Conservation (phyloP, 2,888 invertebrate genomes). For the Calameuta filiformis region DNA sequence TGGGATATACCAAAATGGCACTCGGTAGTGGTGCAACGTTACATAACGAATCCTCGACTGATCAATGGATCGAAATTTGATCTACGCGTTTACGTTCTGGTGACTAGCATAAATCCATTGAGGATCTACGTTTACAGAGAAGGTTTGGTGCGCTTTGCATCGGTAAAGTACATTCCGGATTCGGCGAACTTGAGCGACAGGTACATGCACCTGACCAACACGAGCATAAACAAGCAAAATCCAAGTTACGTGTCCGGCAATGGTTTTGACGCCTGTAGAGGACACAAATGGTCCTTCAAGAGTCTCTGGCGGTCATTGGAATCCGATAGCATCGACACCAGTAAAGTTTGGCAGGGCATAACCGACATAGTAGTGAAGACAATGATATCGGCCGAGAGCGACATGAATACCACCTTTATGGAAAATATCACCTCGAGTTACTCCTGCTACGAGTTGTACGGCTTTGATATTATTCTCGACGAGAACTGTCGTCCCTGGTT, state of each 20-base stretch:
- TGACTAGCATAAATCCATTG: constrained; percentile 93
- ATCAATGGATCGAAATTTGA: constrained; percentile 97
- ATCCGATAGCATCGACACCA: constrained; percentile 77
- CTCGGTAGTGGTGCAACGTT: constrained; percentile 89
- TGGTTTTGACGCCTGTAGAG: constrained; percentile 88
- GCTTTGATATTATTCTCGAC: constrained; percentile 92
- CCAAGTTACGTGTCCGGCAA: constrained; percentile 87
- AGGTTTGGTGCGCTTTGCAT: constrained; percentile 93
- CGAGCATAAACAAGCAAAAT: constrained; percentile 87
- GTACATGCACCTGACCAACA: constrained; percentile 90
- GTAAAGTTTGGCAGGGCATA: constrained; percentile 80
- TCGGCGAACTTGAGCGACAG: constrained; percentile 79
- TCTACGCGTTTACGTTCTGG: constrained; percentile 90
- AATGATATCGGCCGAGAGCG: constrained; percentile 83
- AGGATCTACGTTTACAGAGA: constrained; percentile 93
- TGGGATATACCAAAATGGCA: constrained; percentile 85
- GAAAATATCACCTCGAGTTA: constrained; percentile 81
- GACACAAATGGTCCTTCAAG: constrained; percentile 83
- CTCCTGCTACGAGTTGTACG: constrained; percentile 92
- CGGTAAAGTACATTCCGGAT: constrained; percentile 84
- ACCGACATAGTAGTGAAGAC: constrained; percentile 92
- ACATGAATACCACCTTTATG: constrained; percentile 77
- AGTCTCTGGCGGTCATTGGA: constrained; percentile 81
- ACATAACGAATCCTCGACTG: constrained; percentile 81
- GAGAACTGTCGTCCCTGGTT: constrained; percentile 91